Evolutionary conservation across 2,888 invertebrate species (phyloP), one percentile per base, ranked within the genome.

Genomic region (Epicampocera succincta): DNA sequence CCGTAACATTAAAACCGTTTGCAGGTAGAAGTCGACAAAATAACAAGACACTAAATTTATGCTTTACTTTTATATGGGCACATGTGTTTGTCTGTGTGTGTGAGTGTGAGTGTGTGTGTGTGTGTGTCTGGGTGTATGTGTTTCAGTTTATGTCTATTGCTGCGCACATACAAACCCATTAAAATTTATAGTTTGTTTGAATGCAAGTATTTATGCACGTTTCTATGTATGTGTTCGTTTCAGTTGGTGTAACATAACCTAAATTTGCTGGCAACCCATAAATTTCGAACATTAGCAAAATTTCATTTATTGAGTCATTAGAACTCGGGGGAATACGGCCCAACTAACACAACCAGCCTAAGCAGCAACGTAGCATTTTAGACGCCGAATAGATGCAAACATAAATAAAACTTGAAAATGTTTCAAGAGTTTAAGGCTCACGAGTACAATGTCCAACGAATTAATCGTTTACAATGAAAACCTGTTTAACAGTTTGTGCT

Each of bases 241-340:
- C 63, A 80, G 69, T 66, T 63, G 40, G 40, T 72, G 54, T 72
- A 72, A 76, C 60, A 76, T 80, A 76, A 76, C 76, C 80, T 17
- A 72, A 76, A 76, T 80, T 68, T 76, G 25, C 40, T 56, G 48
- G 54, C 54, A 42, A 19, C 60, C 71, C 76, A 80, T 77, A 73
- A 73, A 73, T 68, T 80, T 68, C n/a, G 13, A 68, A 77, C 72
- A 79, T 79, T 73, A 63, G 65, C 60, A 75, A 68, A 80, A 80
- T 60, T 76, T 76, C 63, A 68, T 71, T 76, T 54, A 71, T 72
- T 76, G 76, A 76, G 76, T 72, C 71, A 48, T 71, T 76, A 29
- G 13, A 61, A 48, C 76, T 73, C 72, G 44, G 38, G 80, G 76
- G 80, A 61, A 33, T 63, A 68, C 60, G 40, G 29, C 48, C 13